Evolutionary conservation across 2,113 vertebrate genomes (phyloP), one percentile per base, ranked within the genome.

Genomic region (Archocentrus centrarchus): DNA sequence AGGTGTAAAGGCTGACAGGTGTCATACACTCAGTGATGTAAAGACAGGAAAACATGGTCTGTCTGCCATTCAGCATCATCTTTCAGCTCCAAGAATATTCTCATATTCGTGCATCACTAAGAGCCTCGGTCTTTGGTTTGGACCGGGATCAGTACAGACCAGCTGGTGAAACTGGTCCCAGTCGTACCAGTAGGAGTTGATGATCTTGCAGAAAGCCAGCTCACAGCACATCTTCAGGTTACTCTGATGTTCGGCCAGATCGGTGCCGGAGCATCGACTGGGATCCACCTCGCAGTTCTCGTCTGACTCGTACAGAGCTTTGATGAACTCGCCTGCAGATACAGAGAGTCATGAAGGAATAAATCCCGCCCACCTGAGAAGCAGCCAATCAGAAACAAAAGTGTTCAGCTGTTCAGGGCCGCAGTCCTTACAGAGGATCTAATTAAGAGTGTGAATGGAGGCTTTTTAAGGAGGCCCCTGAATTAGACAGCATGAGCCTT

Each of bases 201-300:
- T 98, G 93, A 99, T 99, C 94, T 99, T 99, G 97, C 97, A 99
- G 96, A 99, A 98, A 14, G 97, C 98, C 82, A 99, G 96, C 91
- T 99, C 98, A 75, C 98, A 99, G 86, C 98, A 99, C 98, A 99
- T 99, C 91, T 99, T 99, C 92, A 99, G 94, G 96, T 99, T 99
- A 77, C 96, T 97, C 95, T 98, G 98, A 83, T 99, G 97, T 75
- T 99, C 98, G 2, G 94, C 50, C 79, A 99, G 93, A 44, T 99
- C 97, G 18, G 88, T 93, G 47, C 93, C 92, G 1, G 96, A 95
- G 86, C 98, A 98, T 75, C 97, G 97, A 63, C 96, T 96, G 22
- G 97, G 97, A 86, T 99, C 98, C 4, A 97, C 98, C 95, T 99
- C 98, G 77, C 98, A 99, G 95, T 97, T 98, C 92, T 99, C 98